Evolutionary conservation across 2,797 vertebrate species (phyloP), one percentile per base, ranked within the genome.

Genomic region (Acropternis orthonyx): DNA sequence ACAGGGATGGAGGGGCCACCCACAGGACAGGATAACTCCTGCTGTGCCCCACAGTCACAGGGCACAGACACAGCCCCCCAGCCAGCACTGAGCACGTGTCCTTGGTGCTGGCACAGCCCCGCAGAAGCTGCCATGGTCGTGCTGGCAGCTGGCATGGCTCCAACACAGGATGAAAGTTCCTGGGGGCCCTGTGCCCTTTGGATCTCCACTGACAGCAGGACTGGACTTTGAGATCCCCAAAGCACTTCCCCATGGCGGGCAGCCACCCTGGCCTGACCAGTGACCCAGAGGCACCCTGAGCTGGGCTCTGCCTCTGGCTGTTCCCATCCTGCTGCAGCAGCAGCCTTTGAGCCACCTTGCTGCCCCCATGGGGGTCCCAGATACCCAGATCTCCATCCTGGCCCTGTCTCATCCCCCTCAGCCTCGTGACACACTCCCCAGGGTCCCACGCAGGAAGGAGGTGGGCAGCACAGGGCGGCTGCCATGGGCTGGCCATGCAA

Each of bases 71-170:
- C 13, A 1, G 46, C 24, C 36, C 32, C 56, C 13, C 5, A 0
- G 36, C 1, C 28, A 12, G 62, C 12, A 2, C 23, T 0, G 0
- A 43, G 26, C 11, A 20, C 1, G 0, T 49, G 59, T 7, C 36
- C 30, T 9, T 0, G 0, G 52, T 0, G 1, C 7, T 67, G 62
- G 74, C 82, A 59, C n/a, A 2, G 67, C 22, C 46, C 58, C 7
- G 0, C 1, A 0, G 54, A 51, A 39, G 59, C 68, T 44, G 52
- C 44, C 2, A 0, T 3, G n/a, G 59, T 73, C 32, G 3, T 0
- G 34, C 41, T 0, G 4, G 76, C 0, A 0, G 43, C 61, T 88
- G 91, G 78, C 37, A 2, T 0, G 0, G 79, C 51, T 83, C 75
- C 10, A 8, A 36, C 3, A 1, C 22, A 7, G 30, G 85, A 32